Base-by-base conservation (phyloP, 37 sponge, comb jelly and placozoan genomes). In the Theonella swinhoei region DNA sequence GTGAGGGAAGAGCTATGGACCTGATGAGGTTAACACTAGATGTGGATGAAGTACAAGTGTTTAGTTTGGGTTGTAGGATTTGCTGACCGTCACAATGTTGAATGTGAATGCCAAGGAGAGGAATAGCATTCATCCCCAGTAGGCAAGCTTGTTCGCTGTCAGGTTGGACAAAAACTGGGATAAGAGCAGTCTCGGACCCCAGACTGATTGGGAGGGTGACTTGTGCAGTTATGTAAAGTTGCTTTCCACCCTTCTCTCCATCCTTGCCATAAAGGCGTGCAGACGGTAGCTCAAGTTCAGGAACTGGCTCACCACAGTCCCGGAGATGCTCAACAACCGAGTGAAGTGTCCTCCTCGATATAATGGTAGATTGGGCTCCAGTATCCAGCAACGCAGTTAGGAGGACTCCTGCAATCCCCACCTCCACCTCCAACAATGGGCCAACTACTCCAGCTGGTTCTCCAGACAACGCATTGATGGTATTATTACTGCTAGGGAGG, bases 281-380 rank as follows among this genome's bases (percentile, higher is more conserved):
- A 7, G 64, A 32, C 3, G 78, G 78, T 34, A 62, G 4, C 25
- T 77, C 65, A 2, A 77, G 25, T 43, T 43, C 78, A 9, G 78
- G 78, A 4, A 62, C 36, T 43, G 39, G 26, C 60, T 30, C 23
- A 23, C 37, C 37, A 26, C 42, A 35, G 37, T 81, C 37, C 35
- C 61, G 71, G 36, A 81, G 29, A 28, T 70, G 72, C 38, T 54
- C 7, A n/a, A n/a, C 72, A 3, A 81, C 67, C 1, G 5, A 9
- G 4, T 70, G 64, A 23, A 70, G n/a, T 5, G 65, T 14, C 1
- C 34, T 9, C 24, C 81, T 14, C 3, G 81, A 79, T 11, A 79
- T 65, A 26, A 79, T 65, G 22, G 80, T 65, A 23, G 68, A 79
- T 38, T 79, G 80, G 42, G 80, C 80, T 68, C 80, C 80, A 79